phyloP scores from a whole-genome alignment of 1,140 invertebrate species.

The Condylostylus longicornis region DNA sequence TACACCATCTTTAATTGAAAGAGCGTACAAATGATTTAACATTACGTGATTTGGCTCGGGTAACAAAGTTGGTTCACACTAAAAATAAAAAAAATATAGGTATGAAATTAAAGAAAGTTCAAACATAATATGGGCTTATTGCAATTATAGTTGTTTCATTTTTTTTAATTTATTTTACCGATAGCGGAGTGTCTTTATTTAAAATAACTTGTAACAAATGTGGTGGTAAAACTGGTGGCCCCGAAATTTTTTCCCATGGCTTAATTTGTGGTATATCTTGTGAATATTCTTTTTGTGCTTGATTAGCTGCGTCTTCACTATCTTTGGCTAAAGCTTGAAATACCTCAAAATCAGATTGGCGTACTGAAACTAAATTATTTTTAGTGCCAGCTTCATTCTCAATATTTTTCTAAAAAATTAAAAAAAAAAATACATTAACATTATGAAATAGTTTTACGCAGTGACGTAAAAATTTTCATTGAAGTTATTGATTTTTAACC shows the following conservation, averaged over 20 bases:
- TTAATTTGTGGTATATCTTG: constrained; percentile 81
- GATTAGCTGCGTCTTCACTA: constrained; percentile 56
- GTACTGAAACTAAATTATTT: constrained; percentile 84
- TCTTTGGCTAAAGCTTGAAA: constrained; percentile 93
- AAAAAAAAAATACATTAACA: constrained; percentile 10
- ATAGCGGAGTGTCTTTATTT: constrained; percentile 93
- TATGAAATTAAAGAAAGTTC: too few species aligned
- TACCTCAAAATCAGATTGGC: constrained; percentile 92
- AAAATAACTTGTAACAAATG: constrained; percentile 96
- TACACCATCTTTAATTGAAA: constrained; percentile 98
- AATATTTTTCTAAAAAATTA: constrained; percentile 54
- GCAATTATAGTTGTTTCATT: too few species aligned
- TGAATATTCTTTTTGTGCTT: constrained; percentile 64
- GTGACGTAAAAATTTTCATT: neutral
- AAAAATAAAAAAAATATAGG: constrained; percentile 26
- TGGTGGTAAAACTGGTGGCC: constrained; percentile 93
- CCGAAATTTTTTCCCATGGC: constrained; percentile 79
- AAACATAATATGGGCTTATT: too few species aligned
- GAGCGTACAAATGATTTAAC: constrained; percentile 98
- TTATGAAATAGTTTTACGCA: neutral
- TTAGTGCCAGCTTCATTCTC: constrained; percentile 77
- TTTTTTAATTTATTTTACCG: too few species aligned
- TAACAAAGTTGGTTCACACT: constrained; percentile 94
- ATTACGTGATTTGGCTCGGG: constrained; percentile 99
- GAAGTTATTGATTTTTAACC: constrained; percentile 9